Conservation (phyloP, 2,797 vertebrate genomes). For the Darevskia nairensis region DNA sequence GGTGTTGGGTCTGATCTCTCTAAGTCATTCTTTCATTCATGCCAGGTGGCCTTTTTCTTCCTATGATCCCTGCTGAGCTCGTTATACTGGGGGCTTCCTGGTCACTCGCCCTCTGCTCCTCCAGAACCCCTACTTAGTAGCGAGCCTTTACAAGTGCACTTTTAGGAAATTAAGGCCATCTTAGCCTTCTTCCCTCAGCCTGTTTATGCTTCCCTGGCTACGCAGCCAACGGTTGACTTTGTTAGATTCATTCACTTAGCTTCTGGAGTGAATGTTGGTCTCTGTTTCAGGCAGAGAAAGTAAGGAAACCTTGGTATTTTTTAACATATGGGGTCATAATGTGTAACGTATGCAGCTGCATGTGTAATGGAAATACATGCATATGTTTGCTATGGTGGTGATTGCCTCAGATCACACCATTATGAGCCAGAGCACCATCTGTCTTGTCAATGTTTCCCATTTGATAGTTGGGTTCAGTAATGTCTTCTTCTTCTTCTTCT, state of each 20-base stretch:
- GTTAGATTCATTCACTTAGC: conserved; percentile 52
- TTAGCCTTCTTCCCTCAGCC: not conserved
- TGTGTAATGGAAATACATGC: conserved; percentile 74
- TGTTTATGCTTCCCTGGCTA: conserved; percentile 8
- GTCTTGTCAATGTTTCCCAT: conserved; percentile 57
- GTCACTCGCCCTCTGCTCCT: not conserved
- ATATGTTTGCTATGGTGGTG: conserved; percentile 71
- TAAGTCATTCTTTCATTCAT: conserved; percentile 3
- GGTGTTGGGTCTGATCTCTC: not conserved
- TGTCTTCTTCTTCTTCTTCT: conserved; percentile 16
- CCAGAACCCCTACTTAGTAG: not conserved
- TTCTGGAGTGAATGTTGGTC: conserved; percentile 56
- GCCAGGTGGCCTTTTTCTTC: not conserved
- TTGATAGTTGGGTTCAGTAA: conserved; percentile 38
- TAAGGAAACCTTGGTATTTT: conserved; percentile 70
- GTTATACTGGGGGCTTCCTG: not conserved
- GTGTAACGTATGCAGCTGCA: conserved; percentile 71
- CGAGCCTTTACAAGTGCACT: not conserved
- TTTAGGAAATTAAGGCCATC: not conserved
- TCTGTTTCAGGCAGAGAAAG: conserved; percentile 59
- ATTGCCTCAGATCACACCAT: conserved; percentile 73
- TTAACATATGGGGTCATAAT: conserved; percentile 73
- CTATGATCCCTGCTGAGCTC: not conserved
- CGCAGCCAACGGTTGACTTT: not conserved
- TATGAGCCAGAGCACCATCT: conserved; percentile 67